These are phyloP conservation scores for Eilema caniola DNA, from an alignment of 2,888 invertebrate species.

Conservation along the genomic window DNA sequence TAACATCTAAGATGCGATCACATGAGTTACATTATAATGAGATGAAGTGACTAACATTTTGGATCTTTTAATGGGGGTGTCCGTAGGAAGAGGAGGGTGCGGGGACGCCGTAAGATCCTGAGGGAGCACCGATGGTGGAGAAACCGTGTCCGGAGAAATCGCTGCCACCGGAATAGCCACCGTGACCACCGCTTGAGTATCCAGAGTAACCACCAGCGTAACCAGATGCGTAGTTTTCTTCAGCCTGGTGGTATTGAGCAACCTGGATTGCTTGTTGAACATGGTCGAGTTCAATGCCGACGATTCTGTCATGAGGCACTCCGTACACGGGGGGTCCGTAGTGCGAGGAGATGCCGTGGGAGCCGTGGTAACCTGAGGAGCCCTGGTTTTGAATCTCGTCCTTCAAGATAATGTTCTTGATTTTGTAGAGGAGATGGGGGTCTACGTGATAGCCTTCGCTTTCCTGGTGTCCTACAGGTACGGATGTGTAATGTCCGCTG, in stretches of 20 bases:
- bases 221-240: conserved; percentile 81
- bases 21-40: conserved; percentile 80
- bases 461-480: conserved; percentile 92
- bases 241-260: conserved; percentile 93
- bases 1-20: conserved; percentile 82
- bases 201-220: conserved; percentile 72
- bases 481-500: conserved; percentile 92
- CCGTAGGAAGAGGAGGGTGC: conserved; percentile 80
- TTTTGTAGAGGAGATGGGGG: conserved; percentile 92
- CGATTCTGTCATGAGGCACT: conserved; percentile 89
- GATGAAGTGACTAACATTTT: conserved; percentile 76
- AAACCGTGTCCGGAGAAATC: conserved; percentile 64
- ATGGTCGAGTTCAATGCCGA: conserved; percentile 94
- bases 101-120: conserved; percentile 84
- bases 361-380: conserved; percentile 64
- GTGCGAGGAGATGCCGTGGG: conserved; percentile 88
- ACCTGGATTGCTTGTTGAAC: conserved; percentile 95
- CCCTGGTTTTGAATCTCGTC: conserved; percentile 90
- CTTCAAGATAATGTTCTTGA: conserved; percentile 93
- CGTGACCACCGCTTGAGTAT: conserved; percentile 53
- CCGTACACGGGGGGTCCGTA: conserved; percentile 91
- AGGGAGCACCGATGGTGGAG: conserved; percentile 77
- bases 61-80: conserved; percentile 78
- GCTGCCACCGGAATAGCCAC: conserved; percentile 62
- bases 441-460: conserved; percentile 94